Base-by-base conservation (phyloP, 2,888 invertebrate species). In the Mimumesa dahlbomi region DNA sequence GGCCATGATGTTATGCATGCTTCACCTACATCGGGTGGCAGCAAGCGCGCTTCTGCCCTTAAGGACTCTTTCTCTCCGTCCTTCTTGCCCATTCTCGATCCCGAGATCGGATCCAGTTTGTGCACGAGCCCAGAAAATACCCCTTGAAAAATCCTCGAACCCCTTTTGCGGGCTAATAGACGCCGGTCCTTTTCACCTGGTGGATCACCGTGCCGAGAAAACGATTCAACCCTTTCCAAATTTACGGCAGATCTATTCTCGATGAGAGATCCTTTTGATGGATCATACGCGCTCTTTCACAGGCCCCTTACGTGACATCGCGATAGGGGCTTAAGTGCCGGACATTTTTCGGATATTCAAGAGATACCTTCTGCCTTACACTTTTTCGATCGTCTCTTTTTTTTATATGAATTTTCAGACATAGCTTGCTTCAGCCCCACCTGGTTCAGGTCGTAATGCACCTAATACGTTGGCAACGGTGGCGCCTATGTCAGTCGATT, bases 111-210 rank as follows among this genome's bases (percentile, higher is more conserved):
- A 86, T 85, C 86, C 82, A 84, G 86, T 84, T 84, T 87, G 88
- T 83, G 85, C 88, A 88, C 82, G 80, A 85, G 77, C 80, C 86
- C 85, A 84, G 87, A 88, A 88, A 88, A 86, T 84, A 75, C 79
- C 79, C 75, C 66, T 75, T 52, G 61, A 68, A 45, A 58, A 62
- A 63, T 61, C 67, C 42, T 42, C 71, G 58, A 82, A 85, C 84
- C 86, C 85, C 83, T 85, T n/a, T 82, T 42, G 42, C 58, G 70
- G 68, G 82, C 84, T 82, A 83, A 85, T 85, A 83, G 81, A 81
- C 73, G 73, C 58, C 68, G 78, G 70, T 29, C 61, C 66, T 63
- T 76, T 81, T 58, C 79, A 77, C 81, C 82, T 83, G 82, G 75
- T 18, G 21, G 46, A 25, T 14, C 29, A 18, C 31, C 34, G 14